Percentiles rank a stretch among this genome's conserved stretches.
Conservation (phyloP, 2,113 vertebrate species). For the Brachypteracias leptosomus region DNA sequence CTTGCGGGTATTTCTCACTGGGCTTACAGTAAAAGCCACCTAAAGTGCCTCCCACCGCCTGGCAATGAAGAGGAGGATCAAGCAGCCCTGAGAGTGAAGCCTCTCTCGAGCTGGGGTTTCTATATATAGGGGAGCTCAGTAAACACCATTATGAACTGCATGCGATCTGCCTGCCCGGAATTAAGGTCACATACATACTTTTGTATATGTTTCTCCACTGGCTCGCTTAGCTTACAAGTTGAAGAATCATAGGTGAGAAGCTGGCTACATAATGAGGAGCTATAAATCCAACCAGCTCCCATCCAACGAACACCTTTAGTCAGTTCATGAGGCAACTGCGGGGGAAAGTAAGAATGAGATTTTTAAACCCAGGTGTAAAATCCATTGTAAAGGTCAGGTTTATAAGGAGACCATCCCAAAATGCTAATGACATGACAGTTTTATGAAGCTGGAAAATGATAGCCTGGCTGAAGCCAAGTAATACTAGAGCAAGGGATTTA, state of each 20-base stretch:
- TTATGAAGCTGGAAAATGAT: constrained; percentile 58
- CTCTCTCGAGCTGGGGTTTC: constrained; percentile 34
- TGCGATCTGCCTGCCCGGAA: background rate
- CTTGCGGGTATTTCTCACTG: constrained; percentile 13
- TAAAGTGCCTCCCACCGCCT: constrained; percentile 47
- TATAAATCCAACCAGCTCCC: background rate
- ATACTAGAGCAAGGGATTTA: constrained; percentile 48
- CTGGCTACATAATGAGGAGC: background rate
- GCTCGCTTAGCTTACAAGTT: background rate
- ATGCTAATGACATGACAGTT: constrained; percentile 59
- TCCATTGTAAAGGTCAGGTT: constrained; percentile 64
- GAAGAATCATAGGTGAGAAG: background rate
- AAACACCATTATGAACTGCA: constrained; percentile 58
- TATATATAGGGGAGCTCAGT: constrained; percentile 75
- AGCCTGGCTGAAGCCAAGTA: constrained; percentile 47
- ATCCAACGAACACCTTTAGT: background rate
- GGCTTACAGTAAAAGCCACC: constrained; percentile 18
- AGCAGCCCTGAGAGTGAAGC: constrained; percentile 34
- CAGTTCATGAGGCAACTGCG: accelerated
- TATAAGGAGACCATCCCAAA: constrained; percentile 54
- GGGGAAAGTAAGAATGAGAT: constrained; percentile 13
- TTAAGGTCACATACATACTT: background rate
- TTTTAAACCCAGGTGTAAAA: constrained; percentile 49
- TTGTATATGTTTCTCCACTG: background rate
- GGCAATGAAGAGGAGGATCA: constrained; percentile 64